Conservation (phyloP, 1,140 invertebrate species). For the Saccostrea cuccullata region DNA sequence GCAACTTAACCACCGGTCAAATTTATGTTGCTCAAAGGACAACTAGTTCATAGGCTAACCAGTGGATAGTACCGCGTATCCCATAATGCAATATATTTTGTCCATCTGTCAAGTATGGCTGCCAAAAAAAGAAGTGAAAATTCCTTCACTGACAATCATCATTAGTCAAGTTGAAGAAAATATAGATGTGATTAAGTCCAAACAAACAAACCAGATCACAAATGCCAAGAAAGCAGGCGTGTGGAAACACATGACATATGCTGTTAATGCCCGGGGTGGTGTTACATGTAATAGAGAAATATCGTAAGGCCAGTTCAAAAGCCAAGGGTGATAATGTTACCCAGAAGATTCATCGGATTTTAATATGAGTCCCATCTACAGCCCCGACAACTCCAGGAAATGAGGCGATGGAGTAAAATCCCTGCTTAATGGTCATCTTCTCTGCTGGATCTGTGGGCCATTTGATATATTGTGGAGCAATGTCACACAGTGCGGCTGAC, state of each 20-base stretch:
- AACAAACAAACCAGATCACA: no score
- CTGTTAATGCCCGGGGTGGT: background rate
- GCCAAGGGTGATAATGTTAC: background rate
- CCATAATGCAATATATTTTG: background rate
- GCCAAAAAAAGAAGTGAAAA: background rate
- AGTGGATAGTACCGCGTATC: slow-evolving; percentile 4
- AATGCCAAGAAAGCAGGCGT: no score
- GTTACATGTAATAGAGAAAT: background rate
- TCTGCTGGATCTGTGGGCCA: background rate
- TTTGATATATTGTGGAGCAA: background rate
- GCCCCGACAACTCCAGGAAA: background rate
- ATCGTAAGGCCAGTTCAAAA: background rate
- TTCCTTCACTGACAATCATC: background rate
- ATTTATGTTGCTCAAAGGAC: background rate
- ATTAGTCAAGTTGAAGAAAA: background rate
- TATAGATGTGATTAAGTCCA: background rate
- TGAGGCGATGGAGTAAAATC: background rate
- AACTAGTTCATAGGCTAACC: slow-evolving; percentile 1
- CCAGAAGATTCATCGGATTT: background rate
- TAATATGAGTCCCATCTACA: background rate
- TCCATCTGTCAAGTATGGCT: background rate
- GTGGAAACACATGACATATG: no score
- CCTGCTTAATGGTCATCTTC: background rate
- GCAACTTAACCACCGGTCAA: background rate
- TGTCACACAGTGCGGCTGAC: background rate